These are phyloP conservation scores for Ypsolopha sequella DNA, from an alignment of 2,888 invertebrate genomes.

Conservation along the genomic window DNA sequence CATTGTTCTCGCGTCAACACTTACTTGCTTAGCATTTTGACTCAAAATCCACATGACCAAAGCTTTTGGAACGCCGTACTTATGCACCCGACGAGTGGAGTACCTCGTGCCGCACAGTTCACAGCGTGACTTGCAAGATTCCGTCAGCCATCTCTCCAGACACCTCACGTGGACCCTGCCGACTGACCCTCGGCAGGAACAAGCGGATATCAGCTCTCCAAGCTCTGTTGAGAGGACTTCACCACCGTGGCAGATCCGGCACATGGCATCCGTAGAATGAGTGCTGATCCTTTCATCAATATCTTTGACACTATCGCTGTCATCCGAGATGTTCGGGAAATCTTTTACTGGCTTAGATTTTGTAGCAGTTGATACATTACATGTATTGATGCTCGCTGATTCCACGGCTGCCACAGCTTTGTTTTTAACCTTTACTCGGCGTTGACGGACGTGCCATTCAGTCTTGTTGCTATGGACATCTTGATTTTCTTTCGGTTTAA, in stretches of 20 bases:
- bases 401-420: too few relatives aligned
- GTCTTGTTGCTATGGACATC: too few relatives aligned
- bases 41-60: slow-evolving; percentile 73
- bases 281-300: too few relatives aligned
- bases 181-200: slow-evolving; percentile 74
- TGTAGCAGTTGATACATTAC: too few relatives aligned
- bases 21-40: slow-evolving; percentile 60
- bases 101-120: slow-evolving; percentile 80
- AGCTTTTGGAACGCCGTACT: slow-evolving; percentile 68
- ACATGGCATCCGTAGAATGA: slow-evolving; percentile 30
- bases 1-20: not conserved
- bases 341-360: too few relatives aligned
- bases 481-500: too few relatives aligned
- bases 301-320: too few relatives aligned
- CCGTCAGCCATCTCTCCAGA: slow-evolving; percentile 81
- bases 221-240: slow-evolving; percentile 35
- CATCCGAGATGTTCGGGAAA: too few relatives aligned
- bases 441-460: too few relatives aligned
- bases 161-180: slow-evolving; percentile 80
- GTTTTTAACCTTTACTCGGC: too few relatives aligned
- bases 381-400: too few relatives aligned
- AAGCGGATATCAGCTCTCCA: slow-evolving; percentile 50
- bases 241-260: slow-evolving; percentile 60
- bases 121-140: slow-evolving; percentile 77
- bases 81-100: slow-evolving; percentile 73